phyloP scores from a whole-genome alignment of 2,113 vertebrate species.

The Antennarius striatus region DNA sequence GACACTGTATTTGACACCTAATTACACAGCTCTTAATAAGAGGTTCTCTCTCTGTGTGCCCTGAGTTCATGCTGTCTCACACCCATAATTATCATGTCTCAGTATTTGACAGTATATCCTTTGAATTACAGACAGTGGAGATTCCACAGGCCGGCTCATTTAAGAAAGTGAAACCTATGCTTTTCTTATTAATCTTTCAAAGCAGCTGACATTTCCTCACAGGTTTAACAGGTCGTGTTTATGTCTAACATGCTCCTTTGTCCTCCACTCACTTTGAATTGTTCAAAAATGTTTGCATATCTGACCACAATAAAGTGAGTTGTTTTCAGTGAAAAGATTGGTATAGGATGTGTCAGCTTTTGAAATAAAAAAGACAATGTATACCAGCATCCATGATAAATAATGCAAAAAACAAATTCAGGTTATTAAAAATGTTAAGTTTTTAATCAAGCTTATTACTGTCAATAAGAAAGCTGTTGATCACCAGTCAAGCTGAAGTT shows the following conservation, averaged over 20 bases:
- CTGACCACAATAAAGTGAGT: not conserved
- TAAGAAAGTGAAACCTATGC: conserved; percentile 48
- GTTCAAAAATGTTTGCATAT: conserved; percentile 27
- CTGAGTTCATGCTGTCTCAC: conserved; percentile 70
- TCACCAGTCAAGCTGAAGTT: too few relatives aligned
- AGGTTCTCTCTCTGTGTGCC: conserved; percentile 70
- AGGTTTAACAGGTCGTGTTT: conserved; percentile 55
- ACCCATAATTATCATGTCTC: conserved; percentile 81
- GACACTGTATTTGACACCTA: conserved; percentile 65
- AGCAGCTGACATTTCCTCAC: conserved; percentile 60
- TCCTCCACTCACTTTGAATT: conserved; percentile 33
- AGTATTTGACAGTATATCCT: conserved; percentile 75
- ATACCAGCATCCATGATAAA: too few relatives aligned
- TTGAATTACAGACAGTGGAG: conserved; percentile 72
- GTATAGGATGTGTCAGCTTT: too few relatives aligned
- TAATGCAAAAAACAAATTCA: too few relatives aligned
- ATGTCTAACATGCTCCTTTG: conserved; percentile 58
- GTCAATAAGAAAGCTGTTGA: too few relatives aligned
- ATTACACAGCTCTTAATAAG: conserved; percentile 80
- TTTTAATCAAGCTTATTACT: too few relatives aligned
- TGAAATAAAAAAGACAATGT: too few relatives aligned
- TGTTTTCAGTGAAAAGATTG: not conserved
- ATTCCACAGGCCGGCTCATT: conserved; percentile 65
- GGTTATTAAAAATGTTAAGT: too few relatives aligned
- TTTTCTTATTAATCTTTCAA: conserved; percentile 72